Conservation (phyloP, 2,888 invertebrate genomes). For the Dryocosmus kuriphilus region DNA sequence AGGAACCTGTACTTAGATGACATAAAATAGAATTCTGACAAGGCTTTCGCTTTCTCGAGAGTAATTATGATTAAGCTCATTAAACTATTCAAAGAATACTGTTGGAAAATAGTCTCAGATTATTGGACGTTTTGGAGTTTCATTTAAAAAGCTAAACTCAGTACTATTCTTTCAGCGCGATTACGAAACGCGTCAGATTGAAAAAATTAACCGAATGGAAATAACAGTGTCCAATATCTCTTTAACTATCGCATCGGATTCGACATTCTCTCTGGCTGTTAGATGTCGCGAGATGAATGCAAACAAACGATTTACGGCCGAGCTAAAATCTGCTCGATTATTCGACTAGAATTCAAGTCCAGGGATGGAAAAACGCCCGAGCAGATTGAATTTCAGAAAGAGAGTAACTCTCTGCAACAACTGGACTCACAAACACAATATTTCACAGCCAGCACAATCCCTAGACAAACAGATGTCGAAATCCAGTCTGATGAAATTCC, state of each 20-base stretch:
- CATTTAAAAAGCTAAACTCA: not conserved
- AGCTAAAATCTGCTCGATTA: slow-evolving; percentile 45
- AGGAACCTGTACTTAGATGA: not conserved
- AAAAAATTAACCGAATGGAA: slow-evolving; percentile 1
- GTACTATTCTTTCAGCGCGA: not conserved
- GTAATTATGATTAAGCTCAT: too few species aligned
- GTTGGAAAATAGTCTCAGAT: too few species aligned
- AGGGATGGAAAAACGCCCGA: slow-evolving; percentile 37
- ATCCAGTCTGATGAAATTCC: slow-evolving; percentile 49
- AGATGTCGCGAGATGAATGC: slow-evolving; percentile 23
- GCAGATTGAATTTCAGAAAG: slow-evolving; percentile 60
- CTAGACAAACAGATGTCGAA: slow-evolving; percentile 43
- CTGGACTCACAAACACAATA: slow-evolving; percentile 40
- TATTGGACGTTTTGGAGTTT: too few species aligned
- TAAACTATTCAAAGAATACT: not conserved
- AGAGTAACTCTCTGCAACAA: slow-evolving; percentile 49
- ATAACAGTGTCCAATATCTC: not conserved
- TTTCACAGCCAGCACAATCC: slow-evolving; percentile 38
- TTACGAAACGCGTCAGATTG: not conserved
- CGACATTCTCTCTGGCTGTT: slow-evolving; percentile 5
- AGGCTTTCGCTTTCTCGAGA: too few species aligned
- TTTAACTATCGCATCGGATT: slow-evolving; percentile 9
- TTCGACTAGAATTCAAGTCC: slow-evolving; percentile 42
- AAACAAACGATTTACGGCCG: slow-evolving; percentile 27
- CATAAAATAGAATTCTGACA: too few species aligned